Conservation (phyloP, 2,888 invertebrate species). For the Idaea biselata region DNA sequence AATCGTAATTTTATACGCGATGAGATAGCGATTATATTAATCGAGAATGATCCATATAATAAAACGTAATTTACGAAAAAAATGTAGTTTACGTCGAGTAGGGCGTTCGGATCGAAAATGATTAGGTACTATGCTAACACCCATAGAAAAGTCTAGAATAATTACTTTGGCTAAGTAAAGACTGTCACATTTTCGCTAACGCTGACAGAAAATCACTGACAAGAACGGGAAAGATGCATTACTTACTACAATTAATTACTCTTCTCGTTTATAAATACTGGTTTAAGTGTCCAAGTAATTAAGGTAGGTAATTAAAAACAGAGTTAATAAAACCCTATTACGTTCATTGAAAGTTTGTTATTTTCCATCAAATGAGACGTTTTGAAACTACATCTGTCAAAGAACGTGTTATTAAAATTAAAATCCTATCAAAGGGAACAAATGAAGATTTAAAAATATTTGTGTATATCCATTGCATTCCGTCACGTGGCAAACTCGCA, state of each 20-base stretch:
- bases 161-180: no score
- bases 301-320: no score
- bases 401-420: background rate
- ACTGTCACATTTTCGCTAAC: no score
- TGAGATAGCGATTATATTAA: slow-evolving; percentile 6
- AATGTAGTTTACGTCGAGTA: background rate
- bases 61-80: background rate
- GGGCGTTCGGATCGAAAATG: no score
- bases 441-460: background rate
- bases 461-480: background rate
- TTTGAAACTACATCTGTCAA: background rate
- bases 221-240: no score
- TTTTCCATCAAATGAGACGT: background rate
- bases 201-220: no score
- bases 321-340: no score
- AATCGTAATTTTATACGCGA: slow-evolving; percentile 29
- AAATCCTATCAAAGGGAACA: background rate
- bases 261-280: no score
- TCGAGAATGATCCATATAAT: background rate
- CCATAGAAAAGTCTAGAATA: no score
- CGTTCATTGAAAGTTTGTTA: background rate
- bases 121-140: no score
- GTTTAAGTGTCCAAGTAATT: no score
- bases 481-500: slow-evolving; percentile 10
- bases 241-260: no score